Conservation (phyloP, 1,140 invertebrate genomes). For the Hormaphis cornu region DNA sequence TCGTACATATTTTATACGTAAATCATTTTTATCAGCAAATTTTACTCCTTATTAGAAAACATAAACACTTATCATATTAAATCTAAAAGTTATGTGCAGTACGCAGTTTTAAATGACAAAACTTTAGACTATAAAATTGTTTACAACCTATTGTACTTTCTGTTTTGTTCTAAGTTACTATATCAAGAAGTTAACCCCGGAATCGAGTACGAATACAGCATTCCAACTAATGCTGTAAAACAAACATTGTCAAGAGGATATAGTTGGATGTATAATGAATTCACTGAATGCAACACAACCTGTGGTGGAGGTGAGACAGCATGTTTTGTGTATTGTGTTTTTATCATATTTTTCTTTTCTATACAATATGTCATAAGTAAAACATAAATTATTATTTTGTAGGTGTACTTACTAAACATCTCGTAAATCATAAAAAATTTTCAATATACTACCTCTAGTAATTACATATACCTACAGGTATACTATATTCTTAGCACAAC, state of each 20-base stretch:
- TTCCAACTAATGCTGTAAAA: slow-evolving; percentile 60
- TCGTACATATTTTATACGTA: too few relatives aligned
- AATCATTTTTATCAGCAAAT: too few relatives aligned
- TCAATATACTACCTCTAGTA: too few relatives aligned
- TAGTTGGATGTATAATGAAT: slow-evolving; percentile 69
- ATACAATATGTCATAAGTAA: neutral
- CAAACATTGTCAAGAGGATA: slow-evolving; percentile 59
- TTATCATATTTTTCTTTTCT: slow-evolving; percentile 7
- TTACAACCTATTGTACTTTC: neutral
- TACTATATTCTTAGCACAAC: too few relatives aligned
- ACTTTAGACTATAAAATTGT: too few relatives aligned
- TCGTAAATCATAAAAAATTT: too few relatives aligned
- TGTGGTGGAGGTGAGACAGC: slow-evolving; percentile 71
- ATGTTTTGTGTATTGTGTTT: neutral
- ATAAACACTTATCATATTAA: too few relatives aligned
- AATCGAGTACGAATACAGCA: slow-evolving; percentile 82
- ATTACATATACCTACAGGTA: too few relatives aligned
- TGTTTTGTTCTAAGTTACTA: too few relatives aligned
- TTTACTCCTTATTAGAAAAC: too few relatives aligned
- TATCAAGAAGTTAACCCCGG: slow-evolving; percentile 79
- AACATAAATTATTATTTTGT: slow-evolving; percentile 3
- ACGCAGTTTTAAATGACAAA: too few relatives aligned
- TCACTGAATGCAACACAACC: slow-evolving; percentile 63
- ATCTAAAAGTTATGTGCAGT: too few relatives aligned
- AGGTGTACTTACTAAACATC: neutral